Base-by-base conservation (phyloP, 2,888 invertebrate species). In the Trisateles emortualis region DNA sequence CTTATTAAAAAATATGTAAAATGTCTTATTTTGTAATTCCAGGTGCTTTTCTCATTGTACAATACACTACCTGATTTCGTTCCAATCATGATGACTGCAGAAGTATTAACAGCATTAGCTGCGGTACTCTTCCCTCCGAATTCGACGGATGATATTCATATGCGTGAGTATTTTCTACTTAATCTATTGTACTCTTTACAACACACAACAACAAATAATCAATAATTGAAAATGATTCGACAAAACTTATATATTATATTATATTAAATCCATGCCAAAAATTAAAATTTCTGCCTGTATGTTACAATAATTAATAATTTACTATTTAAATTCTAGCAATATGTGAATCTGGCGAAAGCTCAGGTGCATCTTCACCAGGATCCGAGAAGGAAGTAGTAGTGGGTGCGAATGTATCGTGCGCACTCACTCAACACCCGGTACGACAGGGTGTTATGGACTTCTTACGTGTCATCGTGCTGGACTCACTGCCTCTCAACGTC, bases 31-130 rank as follows among this genome's bases (percentile, higher is more conserved):
- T n/a, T n/a, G n/a, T 41, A 22, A 13, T 84, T 87, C 11, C 93
- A 97, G 95, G 97, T 99, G 71, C 90, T 99, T 32, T 97, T 98
- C 81, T 99, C 98, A 79, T 93, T 99, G 11, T 99, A 99, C 90
- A 98, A 99, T 86, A 98, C 99, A 81, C 95, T 98, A 68, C 96
- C 97, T 0, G 98, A 99, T 86, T 98, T 99, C 81, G 96, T 97
- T 90, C 96, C 96, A 6, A 95, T 98, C 10, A 97, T 98, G 92
- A 98, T 98, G 96, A 96, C 96, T 1, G 96, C 96, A 0, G 99
- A 99, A 83, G 98, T 99, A 14, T 90, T 99, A 16, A 95, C 95
- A 9, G 97, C 97, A 0, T 89, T 99, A 46, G 97, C 98, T 0
- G 95, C 96, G 0, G 97, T 97, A 0, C 94, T 99, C 13, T 99